Evolutionary conservation across 2,113 vertebrate genomes (phyloP), one percentile per base, ranked within the genome.

Genomic region (Seriola aureovittata): DNA sequence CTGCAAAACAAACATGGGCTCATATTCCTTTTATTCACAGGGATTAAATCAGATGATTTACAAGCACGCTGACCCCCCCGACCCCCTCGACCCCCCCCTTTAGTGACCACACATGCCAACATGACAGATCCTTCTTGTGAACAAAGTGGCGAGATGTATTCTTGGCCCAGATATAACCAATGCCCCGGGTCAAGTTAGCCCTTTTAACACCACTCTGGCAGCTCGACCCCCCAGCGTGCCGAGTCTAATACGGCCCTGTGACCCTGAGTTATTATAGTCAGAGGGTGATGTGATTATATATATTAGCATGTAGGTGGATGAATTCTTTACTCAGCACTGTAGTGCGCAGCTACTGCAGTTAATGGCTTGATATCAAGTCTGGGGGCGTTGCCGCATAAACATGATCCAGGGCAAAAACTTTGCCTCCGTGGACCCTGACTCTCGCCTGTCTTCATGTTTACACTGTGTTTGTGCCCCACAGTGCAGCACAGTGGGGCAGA

Each of bases 11-110:
- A 85, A 65, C 64, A 46, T 1, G 1, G 62, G 69, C 69, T 88
- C 55, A 44, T 73, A 48, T 81, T 89, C 21, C 50, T 79, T 75
- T 77, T 73, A 66, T 86, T 81, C 58, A 23, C 44, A 48, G 48
- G 74, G 85, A 86, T 87, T 86, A 81, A 75, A 85, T 73, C 21
- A 21, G 82, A 63, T 65, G 68, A 62, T 80, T 66, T 84, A 82
- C 65, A 73, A 55, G 63, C 36, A 40, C 4, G 23, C 60, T 60
- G 77, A 81, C 64, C n/a, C 46, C 34, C n/a, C 36, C 63, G 29
- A 29, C 29, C 29, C 29, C 25, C 25, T 2, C 2, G 2, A 29
- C 25, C 25, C 25, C 29, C 29, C 29, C 29, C 29, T 29, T 29
- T 29, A 4, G 55, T n/a, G 72, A 69, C 65, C 67, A 70, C 17